Evolutionary conservation across 2,888 invertebrate genomes (phyloP), one percentile per base, ranked within the genome.

Genomic region (Ichneumoninae sp.): DNA sequence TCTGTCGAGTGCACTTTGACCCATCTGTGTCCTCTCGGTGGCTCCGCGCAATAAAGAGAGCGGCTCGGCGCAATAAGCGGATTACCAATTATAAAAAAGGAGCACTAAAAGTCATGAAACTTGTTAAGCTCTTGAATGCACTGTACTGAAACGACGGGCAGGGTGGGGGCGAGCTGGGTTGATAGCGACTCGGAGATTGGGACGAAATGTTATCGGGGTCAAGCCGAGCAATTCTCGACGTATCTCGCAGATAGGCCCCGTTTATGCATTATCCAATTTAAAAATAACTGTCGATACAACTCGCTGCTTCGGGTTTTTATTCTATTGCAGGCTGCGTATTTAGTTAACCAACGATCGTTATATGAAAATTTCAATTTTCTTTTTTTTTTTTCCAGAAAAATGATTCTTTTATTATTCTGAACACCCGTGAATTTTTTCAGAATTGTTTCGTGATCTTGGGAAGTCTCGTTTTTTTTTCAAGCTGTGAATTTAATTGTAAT

Each of bases 1-100:
- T 77, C 54, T 77, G n/a, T 77, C 68, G 76, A 65, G 75, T 76
- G 69, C 84, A 74, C 84, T 84, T 62, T 77, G 77, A 77, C 80
- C 80, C 84, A 74, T 72, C 77, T 80, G 71, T 26, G 72, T 66
- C 62, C 77, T 80, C 77, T 74, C 62, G 72, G 54, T 36, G 62
- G 68, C 68, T 74, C 62, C 7, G 16, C 62, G 33, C 62, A 33
- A 62, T 33, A 62, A 62, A 62, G 62, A 62, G 62, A 62, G 62
- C 26, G 26, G 26, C 26, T 26, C 26, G 26, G 26, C 26, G 26
- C 62, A 33, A 50, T 78, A 72, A 74, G 74, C 60, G 40, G 68
- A 82, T 82, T 82, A 82, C 69, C 68, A 70, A 70, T 76, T 76
- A 36, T 60, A 4, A 62, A 33, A 30, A 30, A 62, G 16, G n/a